Percentiles rank a stretch among this genome's conserved stretches.
These are phyloP conservation scores for Melipona quadrifasciata DNA, from an alignment of 1,140 invertebrate genomes.

Conservation along the genomic window DNA sequence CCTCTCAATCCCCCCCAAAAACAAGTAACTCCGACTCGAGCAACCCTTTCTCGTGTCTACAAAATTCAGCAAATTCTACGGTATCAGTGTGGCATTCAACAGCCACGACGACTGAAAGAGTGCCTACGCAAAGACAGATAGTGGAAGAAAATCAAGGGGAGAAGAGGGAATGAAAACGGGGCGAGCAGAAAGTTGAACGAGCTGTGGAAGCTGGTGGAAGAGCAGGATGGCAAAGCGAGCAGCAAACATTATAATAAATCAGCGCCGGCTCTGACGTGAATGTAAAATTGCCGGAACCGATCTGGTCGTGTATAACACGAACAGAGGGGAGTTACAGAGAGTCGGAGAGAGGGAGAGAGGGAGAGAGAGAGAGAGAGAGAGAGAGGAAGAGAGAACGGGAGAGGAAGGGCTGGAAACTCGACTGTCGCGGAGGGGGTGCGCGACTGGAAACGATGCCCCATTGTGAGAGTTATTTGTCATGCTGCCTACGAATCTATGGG, in stretches of 20 bases:
- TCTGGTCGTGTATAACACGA: slow-evolving; percentile 79
- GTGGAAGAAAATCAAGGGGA: neutral
- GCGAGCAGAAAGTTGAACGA: neutral
- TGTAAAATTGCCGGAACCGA: slow-evolving; percentile 81
- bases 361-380: neutral
- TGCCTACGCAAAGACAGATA: neutral
- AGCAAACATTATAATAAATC: slow-evolving; percentile 80
- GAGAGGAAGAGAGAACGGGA: neutral
- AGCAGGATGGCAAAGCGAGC: slow-evolving; percentile 51
- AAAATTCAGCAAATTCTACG: neutral
- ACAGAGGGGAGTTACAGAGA: slow-evolving; percentile 39
- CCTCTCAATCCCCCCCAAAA: neutral
- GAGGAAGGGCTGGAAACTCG: slow-evolving; percentile 57
- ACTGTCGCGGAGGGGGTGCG: slow-evolving; percentile 60
- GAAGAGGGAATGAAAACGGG: slow-evolving; percentile 16
- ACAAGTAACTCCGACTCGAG: neutral
- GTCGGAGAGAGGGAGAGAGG: too few relatives aligned
- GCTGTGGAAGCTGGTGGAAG: slow-evolving; percentile 12
- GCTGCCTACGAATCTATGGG: slow-evolving; percentile 74
- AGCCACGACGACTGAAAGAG: too few relatives aligned
- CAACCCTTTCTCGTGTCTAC: neutral
- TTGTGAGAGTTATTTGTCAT: slow-evolving; percentile 82
- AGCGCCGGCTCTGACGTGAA: slow-evolving; percentile 74
- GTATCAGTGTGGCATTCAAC: neutral
- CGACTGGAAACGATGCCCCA: slow-evolving; percentile 70